Conservation (phyloP, 2,113 vertebrate genomes). For the Notarius lentiginosus region DNA sequence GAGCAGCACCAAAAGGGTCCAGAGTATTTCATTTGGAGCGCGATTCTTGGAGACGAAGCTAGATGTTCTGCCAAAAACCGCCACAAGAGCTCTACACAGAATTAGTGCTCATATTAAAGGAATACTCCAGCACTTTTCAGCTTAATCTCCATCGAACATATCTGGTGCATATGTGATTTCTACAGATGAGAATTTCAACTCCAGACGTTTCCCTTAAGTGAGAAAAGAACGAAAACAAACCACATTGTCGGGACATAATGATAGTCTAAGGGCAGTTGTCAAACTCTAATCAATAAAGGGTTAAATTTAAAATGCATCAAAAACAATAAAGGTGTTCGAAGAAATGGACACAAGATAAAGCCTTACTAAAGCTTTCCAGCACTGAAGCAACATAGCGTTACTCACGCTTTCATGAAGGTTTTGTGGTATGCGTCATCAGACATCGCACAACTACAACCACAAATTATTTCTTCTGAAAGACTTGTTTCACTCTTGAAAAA, state of each 20-base stretch:
- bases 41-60: conserved; percentile 44
- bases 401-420: conserved; percentile 5
- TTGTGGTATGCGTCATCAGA: conserved; percentile 1
- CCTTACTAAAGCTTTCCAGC: not conserved
- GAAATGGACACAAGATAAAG: conserved; percentile 11
- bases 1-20: conserved; percentile 54
- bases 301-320: not conserved
- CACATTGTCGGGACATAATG: not conserved
- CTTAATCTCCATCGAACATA: not conserved
- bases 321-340: not conserved
- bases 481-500: not conserved
- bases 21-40: conserved; percentile 60
- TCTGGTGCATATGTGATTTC: not conserved
- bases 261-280: not conserved
- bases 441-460: not conserved
- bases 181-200: not conserved
- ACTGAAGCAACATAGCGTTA: not conserved
- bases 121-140: not conserved
- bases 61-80: conserved; percentile 36
- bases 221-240: not conserved
- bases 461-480: not conserved
- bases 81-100: conserved; percentile 7
- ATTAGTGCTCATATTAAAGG: conserved; percentile 7
- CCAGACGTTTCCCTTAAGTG: not conserved
- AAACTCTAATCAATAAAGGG: not conserved